Conservation (phyloP, 2,888 invertebrate genomes). For the Adelphocoris suturalis region DNA sequence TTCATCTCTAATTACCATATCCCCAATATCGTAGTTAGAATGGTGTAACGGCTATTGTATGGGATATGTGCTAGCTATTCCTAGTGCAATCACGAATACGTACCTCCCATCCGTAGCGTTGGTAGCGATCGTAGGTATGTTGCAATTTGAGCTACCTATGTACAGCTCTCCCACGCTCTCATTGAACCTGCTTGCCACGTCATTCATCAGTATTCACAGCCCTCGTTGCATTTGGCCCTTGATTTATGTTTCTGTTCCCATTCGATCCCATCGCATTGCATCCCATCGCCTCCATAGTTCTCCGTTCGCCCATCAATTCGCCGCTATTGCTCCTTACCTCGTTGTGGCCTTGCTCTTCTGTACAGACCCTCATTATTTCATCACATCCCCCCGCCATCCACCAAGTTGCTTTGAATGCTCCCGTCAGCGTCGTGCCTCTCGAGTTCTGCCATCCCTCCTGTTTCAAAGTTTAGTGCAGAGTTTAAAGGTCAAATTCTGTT, state of each 20-base stretch:
- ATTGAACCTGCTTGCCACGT: constrained; percentile 5
- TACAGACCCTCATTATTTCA: background rate
- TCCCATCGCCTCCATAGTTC: background rate
- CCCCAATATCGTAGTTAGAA: too few species aligned
- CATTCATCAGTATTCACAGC: constrained; percentile 32
- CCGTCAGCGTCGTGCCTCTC: too few species aligned
- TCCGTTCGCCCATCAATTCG: background rate
- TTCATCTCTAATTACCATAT: too few species aligned
- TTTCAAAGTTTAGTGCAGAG: too few species aligned
- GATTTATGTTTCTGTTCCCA: constrained; percentile 36
- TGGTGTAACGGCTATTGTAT: too few species aligned
- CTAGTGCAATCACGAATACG: too few species aligned
- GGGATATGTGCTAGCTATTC: too few species aligned
- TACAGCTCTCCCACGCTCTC: constrained; percentile 20
- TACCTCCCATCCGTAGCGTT: background rate
- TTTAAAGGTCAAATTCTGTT: too few species aligned
- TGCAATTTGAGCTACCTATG: constrained; percentile 10
- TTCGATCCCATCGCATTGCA: background rate
- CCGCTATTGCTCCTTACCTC: constrained; percentile 2
- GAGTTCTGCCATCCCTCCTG: too few species aligned
- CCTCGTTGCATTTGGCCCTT: background rate
- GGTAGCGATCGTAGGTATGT: background rate
- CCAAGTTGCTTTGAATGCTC: background rate
- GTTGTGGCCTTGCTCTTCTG: background rate
- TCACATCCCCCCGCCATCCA: background rate